Evolutionary conservation across 2,888 invertebrate genomes (phyloP).

Genomic region (Teleogryllus oceanicus): DNA sequence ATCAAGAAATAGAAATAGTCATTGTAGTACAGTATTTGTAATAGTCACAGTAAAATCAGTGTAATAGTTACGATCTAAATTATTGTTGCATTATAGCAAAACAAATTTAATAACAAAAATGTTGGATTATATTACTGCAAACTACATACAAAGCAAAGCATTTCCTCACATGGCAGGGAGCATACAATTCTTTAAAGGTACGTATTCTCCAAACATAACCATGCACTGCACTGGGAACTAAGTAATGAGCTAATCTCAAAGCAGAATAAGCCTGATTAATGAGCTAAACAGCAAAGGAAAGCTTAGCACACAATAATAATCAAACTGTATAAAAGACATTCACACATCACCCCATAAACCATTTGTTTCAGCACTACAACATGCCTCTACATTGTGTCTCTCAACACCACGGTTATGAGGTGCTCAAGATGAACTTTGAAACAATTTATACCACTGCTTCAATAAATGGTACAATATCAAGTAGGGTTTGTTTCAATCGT

Average conservation of each 20-base stretch:
- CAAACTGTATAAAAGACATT: too few relatives aligned
- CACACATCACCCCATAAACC: too few relatives aligned
- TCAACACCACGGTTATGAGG: too few relatives aligned
- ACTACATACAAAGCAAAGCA: constrained; percentile 9
- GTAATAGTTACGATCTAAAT: not conserved
- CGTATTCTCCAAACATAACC: not conserved
- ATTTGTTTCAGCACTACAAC: too few relatives aligned
- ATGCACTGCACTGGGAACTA: constrained; percentile 18
- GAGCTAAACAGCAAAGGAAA: not conserved
- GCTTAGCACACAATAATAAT: not conserved
- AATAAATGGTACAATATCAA: too few relatives aligned
- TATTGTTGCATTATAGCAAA: not conserved
- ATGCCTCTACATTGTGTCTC: too few relatives aligned
- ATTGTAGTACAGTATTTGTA: too few relatives aligned
- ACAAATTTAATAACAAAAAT: not conserved
- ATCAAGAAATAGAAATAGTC: too few relatives aligned
- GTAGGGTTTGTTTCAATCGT: too few relatives aligned
- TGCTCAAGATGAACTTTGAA: too few relatives aligned
- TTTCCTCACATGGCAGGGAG: not conserved
- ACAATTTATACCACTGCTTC: too few relatives aligned
- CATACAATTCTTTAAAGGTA: not conserved
- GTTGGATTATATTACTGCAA: not conserved
- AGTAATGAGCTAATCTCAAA: not conserved
- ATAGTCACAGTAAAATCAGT: too few relatives aligned
- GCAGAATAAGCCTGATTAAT: not conserved